phyloP scores from a whole-genome alignment of 2,113 vertebrate species.

The Perca fluviatilis region DNA sequence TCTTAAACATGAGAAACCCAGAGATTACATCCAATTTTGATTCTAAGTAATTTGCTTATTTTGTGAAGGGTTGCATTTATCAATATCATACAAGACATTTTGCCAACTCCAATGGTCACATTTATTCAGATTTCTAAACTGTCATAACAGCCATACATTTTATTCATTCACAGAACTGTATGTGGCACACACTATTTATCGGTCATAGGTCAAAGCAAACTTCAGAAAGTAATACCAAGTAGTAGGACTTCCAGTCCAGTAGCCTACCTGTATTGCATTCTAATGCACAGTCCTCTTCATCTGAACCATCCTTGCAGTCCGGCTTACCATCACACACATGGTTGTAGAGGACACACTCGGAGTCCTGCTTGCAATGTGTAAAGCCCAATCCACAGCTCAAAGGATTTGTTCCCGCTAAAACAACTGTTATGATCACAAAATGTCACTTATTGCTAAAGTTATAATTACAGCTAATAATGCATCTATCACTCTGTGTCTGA shows the following conservation, averaged over 20 bases:
- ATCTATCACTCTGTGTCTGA: not conserved
- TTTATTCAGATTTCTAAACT: not conserved
- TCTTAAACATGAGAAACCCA: not conserved
- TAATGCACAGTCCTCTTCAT: slow-evolving; percentile 85
- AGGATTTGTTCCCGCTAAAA: slow-evolving; percentile 46
- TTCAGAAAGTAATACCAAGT: not conserved
- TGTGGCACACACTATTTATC: not conserved
- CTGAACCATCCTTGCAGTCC: slow-evolving; percentile 90
- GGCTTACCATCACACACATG: slow-evolving; percentile 88
- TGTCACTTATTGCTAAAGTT: not conserved
- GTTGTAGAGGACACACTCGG: slow-evolving; percentile 81
- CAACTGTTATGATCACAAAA: not conserved
- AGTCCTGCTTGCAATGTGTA: slow-evolving; percentile 81
- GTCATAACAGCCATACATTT: not conserved
- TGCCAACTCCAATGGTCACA: not conserved
- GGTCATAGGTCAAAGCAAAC: not conserved
- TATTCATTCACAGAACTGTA: not conserved
- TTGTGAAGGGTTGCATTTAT: not conserved
- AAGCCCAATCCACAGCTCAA: slow-evolving; percentile 63
- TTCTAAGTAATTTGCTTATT: not conserved
- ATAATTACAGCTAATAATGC: not conserved
- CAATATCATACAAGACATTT: not conserved
- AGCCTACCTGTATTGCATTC: slow-evolving; percentile 82
- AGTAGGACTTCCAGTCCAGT: slow-evolving; percentile 54
- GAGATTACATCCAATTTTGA: not conserved